Evolutionary conservation across 2,888 invertebrate species (phyloP).

Genomic region (Erpobdella octoculata): DNA sequence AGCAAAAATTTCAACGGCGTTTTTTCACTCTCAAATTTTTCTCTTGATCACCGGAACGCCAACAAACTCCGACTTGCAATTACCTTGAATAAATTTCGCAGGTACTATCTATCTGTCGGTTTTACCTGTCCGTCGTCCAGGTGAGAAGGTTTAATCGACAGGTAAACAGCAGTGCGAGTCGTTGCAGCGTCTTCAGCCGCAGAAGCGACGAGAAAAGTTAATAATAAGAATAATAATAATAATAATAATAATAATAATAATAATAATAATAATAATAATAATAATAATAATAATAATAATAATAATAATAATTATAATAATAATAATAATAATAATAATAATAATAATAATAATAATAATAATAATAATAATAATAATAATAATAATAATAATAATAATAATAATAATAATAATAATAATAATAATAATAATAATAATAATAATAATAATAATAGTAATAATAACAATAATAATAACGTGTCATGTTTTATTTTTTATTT

Average conservation of each 20-base stretch:
- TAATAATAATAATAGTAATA: not conserved
- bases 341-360: constrained; percentile 6
- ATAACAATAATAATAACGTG: not conserved
- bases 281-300: constrained; percentile 12
- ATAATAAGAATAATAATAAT: not conserved
- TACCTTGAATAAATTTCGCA: too few relatives aligned
- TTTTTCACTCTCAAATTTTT: too few relatives aligned
- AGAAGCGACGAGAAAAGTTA: not conserved
- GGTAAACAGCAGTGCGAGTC: not conserved
- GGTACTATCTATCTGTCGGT: too few relatives aligned
- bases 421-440: not conserved
- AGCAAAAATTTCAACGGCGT: too few relatives aligned
- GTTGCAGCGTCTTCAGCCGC: not conserved
- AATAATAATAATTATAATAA: constrained; percentile 3
- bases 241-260: constrained; percentile 9
- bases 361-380: constrained; percentile 5
- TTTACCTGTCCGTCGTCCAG: not conserved
- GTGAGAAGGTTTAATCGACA: too few relatives aligned
- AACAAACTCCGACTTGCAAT: too few relatives aligned
- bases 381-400: constrained; percentile 12
- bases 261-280: constrained; percentile 5
- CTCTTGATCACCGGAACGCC: too few relatives aligned
- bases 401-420: constrained; percentile 2
- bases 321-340: constrained; percentile 10
- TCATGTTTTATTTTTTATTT: not conserved